Evolutionary conservation across 2,113 vertebrate species (phyloP), one percentile per base, ranked within the genome.

Genomic region (Campylorhamphus procurvoides): DNA sequence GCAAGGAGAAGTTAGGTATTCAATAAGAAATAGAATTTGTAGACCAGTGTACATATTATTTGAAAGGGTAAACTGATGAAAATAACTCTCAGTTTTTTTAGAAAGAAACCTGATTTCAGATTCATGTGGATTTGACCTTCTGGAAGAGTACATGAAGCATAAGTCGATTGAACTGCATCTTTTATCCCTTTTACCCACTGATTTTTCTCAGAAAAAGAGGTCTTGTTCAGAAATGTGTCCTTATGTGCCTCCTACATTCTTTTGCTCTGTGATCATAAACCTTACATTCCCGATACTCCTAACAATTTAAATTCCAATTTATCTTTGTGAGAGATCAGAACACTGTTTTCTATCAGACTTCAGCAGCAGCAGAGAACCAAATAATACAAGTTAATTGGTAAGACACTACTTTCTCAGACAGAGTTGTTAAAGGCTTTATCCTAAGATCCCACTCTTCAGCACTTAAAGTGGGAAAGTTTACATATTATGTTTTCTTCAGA

Each of bases 221-320:
- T 72, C 80, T 75, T 85, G 47, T 77, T 96, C 64, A 86, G 75
- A 91, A 44, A 91, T 31, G 17, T 49, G 31, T 69, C 37, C 64
- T 75, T 66, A 80, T 27, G 33, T 76, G 62, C 14, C 47, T 46
- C 35, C 40, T 44, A 91, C 18, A 37, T 14, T 31, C 20, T 75
- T 83, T 23, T 84, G 40, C 66, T 87, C 18, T 78, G 25, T 78
- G 60, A 95, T 76, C 31, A 69, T 53, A 95, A 78, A 68, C 40
- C 35, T 78, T 78, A 75, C 40, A 49, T 60, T 84, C 58, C 52
- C 40, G 89, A 81, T 42, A 84, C 60, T 64, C 47, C 74, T 89
- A 84, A 86, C 35, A 94, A 87, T 82, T 96, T 87, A 87, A 33
- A 93, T 20, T 75, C 14, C 33, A 67, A 72, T 93, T 91, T 84